Evolutionary conservation across 2,797 vertebrate species (phyloP), one percentile per base, ranked within the genome.

Genomic region (Brotula barbata): DNA sequence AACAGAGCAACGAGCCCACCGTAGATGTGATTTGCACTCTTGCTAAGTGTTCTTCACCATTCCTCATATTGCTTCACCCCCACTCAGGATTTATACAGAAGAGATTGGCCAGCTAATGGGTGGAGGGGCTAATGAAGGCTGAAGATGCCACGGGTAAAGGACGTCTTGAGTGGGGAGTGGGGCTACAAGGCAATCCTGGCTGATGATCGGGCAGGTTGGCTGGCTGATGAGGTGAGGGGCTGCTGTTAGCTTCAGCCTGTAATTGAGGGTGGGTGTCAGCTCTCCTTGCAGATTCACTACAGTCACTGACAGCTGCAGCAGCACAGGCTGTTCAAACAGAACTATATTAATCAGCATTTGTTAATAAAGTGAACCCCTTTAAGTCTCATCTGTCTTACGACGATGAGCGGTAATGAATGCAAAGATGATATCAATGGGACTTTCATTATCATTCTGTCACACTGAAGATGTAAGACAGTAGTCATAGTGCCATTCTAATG

Each of bases 221-320:
- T 43, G 45, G 59, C 61, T 74, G 81, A 77, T 75, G 64, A 78
- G 68, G 25, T 42, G 51, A 58, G 56, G 55, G 71, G 66, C 73
- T 65, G 68, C 73, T 80, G 84, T 83, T 83, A 86, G 68, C 33
- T 57, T 6, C 25, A 82, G 71, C 41, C 81, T 75, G 79, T 89
- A 87, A 89, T 90, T 86, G 82, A 85, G 68, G 73, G 66, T 73
- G 71, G 74, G 78, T 67, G 77, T 73, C 58, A 71, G 68, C 44
- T 57, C 52, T 33, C 75, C 66, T 56, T 75, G 57, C 71, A 56
- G 72, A 80, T 63, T 80, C 65, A 58, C 70, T 71, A 52, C 69
- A 75, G 65, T 52, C 69, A 58, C 63, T 79, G 82, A 84, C 78
- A 81, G 79, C 67, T 79, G 67, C 47, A 75, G 59, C 48, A 70